Conservation (phyloP, 2,797 vertebrate genomes). For the Lophotriccus pileatus region DNA sequence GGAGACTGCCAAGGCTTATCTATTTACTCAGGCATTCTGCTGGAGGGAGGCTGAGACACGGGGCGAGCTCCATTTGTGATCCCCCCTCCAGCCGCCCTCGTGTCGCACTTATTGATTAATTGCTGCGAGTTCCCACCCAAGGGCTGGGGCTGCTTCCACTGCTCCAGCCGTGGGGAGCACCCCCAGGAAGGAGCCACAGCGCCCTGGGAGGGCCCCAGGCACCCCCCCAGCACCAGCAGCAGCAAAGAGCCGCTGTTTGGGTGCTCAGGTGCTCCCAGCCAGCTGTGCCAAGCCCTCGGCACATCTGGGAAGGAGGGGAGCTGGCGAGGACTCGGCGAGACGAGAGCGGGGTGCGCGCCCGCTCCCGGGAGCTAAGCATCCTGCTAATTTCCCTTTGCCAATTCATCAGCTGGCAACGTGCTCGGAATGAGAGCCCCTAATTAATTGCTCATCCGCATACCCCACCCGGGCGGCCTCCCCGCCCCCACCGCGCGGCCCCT, state of each 20-base stretch:
- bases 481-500: slow-evolving; percentile 27
- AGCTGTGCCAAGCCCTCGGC: not conserved
- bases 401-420: slow-evolving; percentile 61
- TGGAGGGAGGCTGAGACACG: not conserved
- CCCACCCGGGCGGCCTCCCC: slow-evolving; percentile 33
- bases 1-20: slow-evolving; percentile 49
- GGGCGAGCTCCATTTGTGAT: not conserved
- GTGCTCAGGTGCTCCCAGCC: not conserved
- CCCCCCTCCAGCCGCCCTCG: not conserved
- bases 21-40: slow-evolving; percentile 54
- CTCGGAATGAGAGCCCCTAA: slow-evolving; percentile 88
- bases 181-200: not conserved
- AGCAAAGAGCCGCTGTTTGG: rapidly evolving
- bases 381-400: slow-evolving; percentile 51
- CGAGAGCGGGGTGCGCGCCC: not conserved
- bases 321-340: not conserved
- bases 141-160: not conserved
- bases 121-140: not conserved
- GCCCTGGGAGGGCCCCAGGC: not conserved
- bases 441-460: slow-evolving; percentile 88
- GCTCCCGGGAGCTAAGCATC: slow-evolving; percentile 12
- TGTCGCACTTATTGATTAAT: slow-evolving; percentile 41
- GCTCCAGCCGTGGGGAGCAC: not conserved
- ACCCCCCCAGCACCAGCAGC: rapidly evolving
- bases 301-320: slow-evolving; percentile 22